Evolutionary conservation across 1,140 invertebrate genomes (phyloP).

Genomic region (Penaeus vannamei): DNA sequence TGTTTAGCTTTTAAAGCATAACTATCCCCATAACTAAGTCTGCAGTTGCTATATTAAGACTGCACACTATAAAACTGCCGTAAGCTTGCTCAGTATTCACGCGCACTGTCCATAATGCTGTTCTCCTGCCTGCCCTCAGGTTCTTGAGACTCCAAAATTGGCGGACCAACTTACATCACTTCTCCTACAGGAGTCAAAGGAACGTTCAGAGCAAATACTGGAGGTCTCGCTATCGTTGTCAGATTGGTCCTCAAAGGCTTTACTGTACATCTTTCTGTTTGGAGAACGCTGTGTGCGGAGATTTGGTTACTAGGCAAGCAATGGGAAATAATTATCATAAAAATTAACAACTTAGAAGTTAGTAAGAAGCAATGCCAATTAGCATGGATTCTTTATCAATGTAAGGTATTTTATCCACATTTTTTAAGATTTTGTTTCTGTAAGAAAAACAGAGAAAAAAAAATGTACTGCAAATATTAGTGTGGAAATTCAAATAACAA

Average conservation of each 20-base stretch:
- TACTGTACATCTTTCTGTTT: constrained; percentile 65
- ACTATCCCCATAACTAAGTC: no score
- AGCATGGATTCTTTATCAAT: no score
- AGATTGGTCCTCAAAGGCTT: constrained; percentile 80
- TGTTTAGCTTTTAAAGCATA: no score
- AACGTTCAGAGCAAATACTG: constrained; percentile 93
- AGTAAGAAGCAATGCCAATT: no score
- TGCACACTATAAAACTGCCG: no score
- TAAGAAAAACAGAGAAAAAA: not conserved
- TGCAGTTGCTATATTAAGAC: no score
- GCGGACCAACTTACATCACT: constrained; percentile 80
- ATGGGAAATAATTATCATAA: not conserved
- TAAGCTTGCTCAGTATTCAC: no score
- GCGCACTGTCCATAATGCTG: not conserved
- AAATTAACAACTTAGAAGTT: not conserved
- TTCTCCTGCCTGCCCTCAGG: not conserved
- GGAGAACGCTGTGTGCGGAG: constrained; percentile 60
- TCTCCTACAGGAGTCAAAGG: constrained; percentile 78
- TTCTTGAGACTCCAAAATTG: not conserved
- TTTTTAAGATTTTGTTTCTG: not conserved
- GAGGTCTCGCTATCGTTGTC: constrained; percentile 92
- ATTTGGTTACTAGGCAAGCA: constrained; percentile 2
- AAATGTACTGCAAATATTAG: not conserved
- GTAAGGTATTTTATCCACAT: not conserved
- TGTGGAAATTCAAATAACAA: not conserved